phyloP scores from a whole-genome alignment of 2,888 invertebrate genomes.

The Oscheius sp. region DNA sequence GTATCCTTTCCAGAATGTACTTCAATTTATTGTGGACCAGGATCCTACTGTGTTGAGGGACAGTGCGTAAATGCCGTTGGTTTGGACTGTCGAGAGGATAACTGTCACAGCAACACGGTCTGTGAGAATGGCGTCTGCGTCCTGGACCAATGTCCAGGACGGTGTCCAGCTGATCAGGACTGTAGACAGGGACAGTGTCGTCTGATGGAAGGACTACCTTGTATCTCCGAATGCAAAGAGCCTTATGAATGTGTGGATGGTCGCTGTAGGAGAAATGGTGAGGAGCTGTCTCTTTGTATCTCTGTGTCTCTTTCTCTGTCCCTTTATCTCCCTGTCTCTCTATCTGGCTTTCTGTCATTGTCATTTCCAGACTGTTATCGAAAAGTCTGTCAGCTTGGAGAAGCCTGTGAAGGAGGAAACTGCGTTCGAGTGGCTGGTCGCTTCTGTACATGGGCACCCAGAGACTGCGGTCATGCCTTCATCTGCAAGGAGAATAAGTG shows the following conservation, averaged over 20 bases:
- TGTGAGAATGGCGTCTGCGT: constrained; percentile 54
- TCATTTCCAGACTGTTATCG: constrained; percentile 58
- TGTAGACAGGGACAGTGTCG: constrained; percentile 67
- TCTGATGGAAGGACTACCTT: constrained; percentile 57
- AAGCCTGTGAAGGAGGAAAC: constrained; percentile 66
- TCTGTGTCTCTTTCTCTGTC: neutral
- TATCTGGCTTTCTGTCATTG: neutral
- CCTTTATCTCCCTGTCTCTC: neutral
- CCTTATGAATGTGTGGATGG: constrained; percentile 67
- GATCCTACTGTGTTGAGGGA: constrained; percentile 56
- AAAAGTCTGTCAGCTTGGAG: constrained; percentile 70
- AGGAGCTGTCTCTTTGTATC: neutral
- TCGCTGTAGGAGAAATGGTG: constrained; percentile 64
- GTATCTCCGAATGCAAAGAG: constrained; percentile 57
- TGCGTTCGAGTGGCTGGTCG: constrained; percentile 64
- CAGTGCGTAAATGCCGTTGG: constrained; percentile 54
- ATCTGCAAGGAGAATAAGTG: constrained; percentile 60
- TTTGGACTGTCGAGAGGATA: constrained; percentile 48
- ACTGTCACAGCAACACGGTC: constrained; percentile 53
- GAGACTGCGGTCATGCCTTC: constrained; percentile 68
- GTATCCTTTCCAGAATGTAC: constrained; percentile 56
- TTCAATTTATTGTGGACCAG: constrained; percentile 46
- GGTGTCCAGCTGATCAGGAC: constrained; percentile 65
- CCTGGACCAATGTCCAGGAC: constrained; percentile 53
- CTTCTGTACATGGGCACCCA: constrained; percentile 59